These are phyloP conservation scores for Zaprionus nigranus DNA, from an alignment of 1,140 invertebrate species.

Conservation along the genomic window DNA sequence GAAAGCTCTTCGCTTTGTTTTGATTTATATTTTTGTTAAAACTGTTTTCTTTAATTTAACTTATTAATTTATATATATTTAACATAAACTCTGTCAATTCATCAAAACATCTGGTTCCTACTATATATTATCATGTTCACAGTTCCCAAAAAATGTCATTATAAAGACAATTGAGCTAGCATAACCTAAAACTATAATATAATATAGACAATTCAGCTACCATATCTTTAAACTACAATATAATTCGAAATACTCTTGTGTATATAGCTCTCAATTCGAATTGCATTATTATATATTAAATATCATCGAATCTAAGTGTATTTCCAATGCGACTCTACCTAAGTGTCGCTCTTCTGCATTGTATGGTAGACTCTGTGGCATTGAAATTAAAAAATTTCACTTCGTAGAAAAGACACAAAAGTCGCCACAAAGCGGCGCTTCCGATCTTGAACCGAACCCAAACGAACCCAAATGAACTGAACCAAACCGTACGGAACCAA, in stretches of 20 bases:
- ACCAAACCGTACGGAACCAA: constrained; percentile 18
- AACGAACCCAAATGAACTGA: constrained; percentile 8
- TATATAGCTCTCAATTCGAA: not conserved
- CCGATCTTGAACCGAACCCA: constrained; percentile 27
- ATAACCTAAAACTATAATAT: too few relatives aligned
- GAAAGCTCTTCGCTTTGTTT: not conserved
- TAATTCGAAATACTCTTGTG: too few relatives aligned
- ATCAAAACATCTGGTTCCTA: too few relatives aligned
- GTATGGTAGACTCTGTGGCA: constrained; percentile 67
- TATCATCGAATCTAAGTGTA: not conserved
- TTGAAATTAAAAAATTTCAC: constrained; percentile 71
- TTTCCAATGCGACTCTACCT: not conserved
- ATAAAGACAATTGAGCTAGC: too few relatives aligned
- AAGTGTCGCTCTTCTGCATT: constrained; percentile 52
- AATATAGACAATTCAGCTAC: too few relatives aligned
- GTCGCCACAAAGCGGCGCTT: constrained; percentile 43
- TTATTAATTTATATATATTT: too few relatives aligned
- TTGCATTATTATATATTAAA: not conserved
- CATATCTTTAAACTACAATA: too few relatives aligned
- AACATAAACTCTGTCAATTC: too few relatives aligned
- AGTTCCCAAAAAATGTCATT: too few relatives aligned
- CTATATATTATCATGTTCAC: too few relatives aligned
- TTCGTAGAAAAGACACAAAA: constrained; percentile 70
- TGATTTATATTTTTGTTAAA: not conserved
- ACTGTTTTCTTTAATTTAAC: too few relatives aligned